Conservation (phyloP, 2,888 invertebrate genomes). For the Dione vanillae region DNA sequence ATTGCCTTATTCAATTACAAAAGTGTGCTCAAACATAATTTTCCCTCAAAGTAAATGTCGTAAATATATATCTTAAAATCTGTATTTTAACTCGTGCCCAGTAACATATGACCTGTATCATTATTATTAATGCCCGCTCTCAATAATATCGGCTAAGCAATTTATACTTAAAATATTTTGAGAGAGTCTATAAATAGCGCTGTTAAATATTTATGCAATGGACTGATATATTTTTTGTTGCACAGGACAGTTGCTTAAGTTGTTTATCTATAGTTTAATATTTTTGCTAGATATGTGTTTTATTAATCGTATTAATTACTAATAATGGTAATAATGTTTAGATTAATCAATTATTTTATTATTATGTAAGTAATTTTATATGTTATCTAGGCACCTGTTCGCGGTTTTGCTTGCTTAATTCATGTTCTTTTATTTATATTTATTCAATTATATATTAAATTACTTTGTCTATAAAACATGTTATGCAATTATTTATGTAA, state of each 20-base stretch:
- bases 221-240: slow-evolving; percentile 28
- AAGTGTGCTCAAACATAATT: slow-evolving; percentile 32
- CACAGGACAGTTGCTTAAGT: slow-evolving; percentile 6
- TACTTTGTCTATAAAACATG: no score
- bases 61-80: slow-evolving; percentile 38
- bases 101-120: slow-evolving; percentile 42
- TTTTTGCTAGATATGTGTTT: slow-evolving; percentile 1
- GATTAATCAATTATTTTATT: not conserved
- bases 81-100: slow-evolving; percentile 37
- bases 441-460: no score
- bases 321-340: not conserved
- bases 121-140: slow-evolving; percentile 44
- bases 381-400: not conserved
- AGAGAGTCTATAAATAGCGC: slow-evolving; percentile 40
- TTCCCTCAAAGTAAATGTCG: slow-evolving; percentile 34
- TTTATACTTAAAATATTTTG: slow-evolving; percentile 43
- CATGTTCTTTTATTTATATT: no score
- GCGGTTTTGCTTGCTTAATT: no score
- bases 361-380: not conserved
- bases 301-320: not conserved
- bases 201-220: slow-evolving; percentile 38
- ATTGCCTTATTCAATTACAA: slow-evolving; percentile 34
- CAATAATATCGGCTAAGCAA: slow-evolving; percentile 41
- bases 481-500: no score
- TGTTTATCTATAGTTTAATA: slow-evolving; percentile 1